These are phyloP conservation scores for Cranoglanis bouderius DNA, from an alignment of 2,113 vertebrate species.

Conservation along the genomic window DNA sequence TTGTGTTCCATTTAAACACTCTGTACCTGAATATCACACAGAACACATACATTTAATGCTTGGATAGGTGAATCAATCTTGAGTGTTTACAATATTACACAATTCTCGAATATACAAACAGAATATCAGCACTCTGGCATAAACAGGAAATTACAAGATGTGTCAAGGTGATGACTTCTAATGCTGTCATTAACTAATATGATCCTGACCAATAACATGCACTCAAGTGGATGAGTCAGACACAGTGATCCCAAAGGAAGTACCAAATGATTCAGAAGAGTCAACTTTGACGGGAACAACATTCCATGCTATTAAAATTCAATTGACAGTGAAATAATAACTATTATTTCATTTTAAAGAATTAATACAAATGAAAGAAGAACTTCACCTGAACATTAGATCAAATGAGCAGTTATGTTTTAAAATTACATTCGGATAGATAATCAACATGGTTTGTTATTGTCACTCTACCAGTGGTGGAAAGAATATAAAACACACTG, in stretches of 20 bases:
- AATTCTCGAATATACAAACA: neutral
- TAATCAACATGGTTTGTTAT: neutral
- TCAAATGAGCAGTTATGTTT: neutral
- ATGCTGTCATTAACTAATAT: slow-evolving; percentile 54
- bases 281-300: neutral
- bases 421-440: neutral
- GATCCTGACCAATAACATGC: slow-evolving; percentile 21
- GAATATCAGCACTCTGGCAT: neutral
- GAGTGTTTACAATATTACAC: neutral
- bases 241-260: neutral
- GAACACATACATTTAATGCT: neutral
- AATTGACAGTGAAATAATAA: neutral
- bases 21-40: neutral
- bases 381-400: neutral
- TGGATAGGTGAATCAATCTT: neutral
- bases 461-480: neutral
- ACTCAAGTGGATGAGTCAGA: slow-evolving; percentile 39
- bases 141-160: slow-evolving; percentile 44
- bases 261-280: neutral
- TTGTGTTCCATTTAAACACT: neutral
- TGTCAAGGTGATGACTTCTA: slow-evolving; percentile 50
- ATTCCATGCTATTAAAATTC: neutral
- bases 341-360: neutral
- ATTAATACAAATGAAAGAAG: neutral
- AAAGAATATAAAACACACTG: neutral